Conservation (phyloP, 1,140 invertebrate species). For the Pogonognathellus flavescens region DNA sequence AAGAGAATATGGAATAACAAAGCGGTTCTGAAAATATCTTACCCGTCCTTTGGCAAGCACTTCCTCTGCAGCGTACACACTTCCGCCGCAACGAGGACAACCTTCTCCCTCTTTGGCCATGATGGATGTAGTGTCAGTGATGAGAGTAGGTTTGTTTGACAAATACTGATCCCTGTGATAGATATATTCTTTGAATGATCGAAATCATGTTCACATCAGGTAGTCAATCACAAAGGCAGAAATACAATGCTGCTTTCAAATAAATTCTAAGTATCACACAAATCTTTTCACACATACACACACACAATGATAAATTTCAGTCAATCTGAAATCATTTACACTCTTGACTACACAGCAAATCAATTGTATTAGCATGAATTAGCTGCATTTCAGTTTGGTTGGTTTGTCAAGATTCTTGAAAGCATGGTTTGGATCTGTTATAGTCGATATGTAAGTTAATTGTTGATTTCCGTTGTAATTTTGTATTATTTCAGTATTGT, state of each 20-base stretch:
- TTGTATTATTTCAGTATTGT: no score
- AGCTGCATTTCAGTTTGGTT: slow-evolving; percentile 7
- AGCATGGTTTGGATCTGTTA: no score
- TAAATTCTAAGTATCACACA: not conserved
- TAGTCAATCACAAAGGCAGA: no score
- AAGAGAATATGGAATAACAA: not conserved
- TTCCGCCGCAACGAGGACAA: slow-evolving; percentile 89
- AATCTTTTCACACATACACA: slow-evolving; percentile 34
- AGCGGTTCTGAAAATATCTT: slow-evolving; percentile 17
- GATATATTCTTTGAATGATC: not conserved
- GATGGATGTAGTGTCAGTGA: slow-evolving; percentile 83
- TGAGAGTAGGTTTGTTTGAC: slow-evolving; percentile 66
- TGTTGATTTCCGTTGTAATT: no score
- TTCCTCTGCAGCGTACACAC: slow-evolving; percentile 91
- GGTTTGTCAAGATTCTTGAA: slow-evolving; percentile 6
- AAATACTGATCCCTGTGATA: slow-evolving; percentile 65
- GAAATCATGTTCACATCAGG: not conserved
- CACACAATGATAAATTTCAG: slow-evolving; percentile 23
- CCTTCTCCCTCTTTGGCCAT: slow-evolving; percentile 86
- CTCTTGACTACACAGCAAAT: slow-evolving; percentile 26
- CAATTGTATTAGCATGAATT: slow-evolving; percentile 19
- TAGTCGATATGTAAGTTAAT: no score
- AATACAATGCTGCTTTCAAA: no score
- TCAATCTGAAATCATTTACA: not conserved
- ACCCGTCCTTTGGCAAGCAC: slow-evolving; percentile 83